A percentile compares a stretch with the other conserved stretches of the same genome.
Conservation (phyloP, 2,797 vertebrate species). For the Thaleichthys pacificus region DNA sequence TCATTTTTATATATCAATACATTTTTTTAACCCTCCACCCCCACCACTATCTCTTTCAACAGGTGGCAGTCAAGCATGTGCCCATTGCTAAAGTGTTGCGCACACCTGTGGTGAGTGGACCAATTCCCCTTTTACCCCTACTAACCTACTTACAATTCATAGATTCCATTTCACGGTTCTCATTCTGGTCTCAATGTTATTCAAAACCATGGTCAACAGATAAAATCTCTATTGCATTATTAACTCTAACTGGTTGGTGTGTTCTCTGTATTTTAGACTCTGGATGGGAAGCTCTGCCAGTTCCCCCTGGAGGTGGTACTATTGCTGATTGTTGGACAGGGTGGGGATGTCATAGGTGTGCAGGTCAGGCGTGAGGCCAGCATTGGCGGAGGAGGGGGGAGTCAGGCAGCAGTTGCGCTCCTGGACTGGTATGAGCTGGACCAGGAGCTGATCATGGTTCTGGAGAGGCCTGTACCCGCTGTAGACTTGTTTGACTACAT, state of each 20-base stretch:
- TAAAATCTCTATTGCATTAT: no score
- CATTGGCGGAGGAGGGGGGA: not conserved
- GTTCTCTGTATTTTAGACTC: conserved; percentile 7
- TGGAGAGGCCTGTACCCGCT: conserved; percentile 27
- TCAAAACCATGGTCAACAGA: no score
- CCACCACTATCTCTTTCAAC: not conserved
- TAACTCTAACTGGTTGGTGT: no score
- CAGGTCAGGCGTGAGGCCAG: not conserved
- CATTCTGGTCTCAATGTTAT: no score
- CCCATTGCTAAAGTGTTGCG: not conserved
- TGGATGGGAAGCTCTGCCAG: conserved; percentile 2
- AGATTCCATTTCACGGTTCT: no score
- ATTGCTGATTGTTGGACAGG: conserved; percentile 11
- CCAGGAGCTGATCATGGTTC: conserved; percentile 23
- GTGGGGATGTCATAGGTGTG: not conserved
- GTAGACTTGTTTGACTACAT: conserved; percentile 19
- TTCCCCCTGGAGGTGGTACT: conserved; percentile 27
- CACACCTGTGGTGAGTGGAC: conserved; percentile 15
- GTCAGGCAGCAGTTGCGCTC: not conserved
- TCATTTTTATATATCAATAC: not conserved
- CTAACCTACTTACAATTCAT: no score
- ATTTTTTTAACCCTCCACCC: no score
- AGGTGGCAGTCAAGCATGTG: conserved; percentile 28
- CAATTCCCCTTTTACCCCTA: not conserved
- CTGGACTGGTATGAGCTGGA: conserved; percentile 28